phyloP scores from a whole-genome alignment of 2,888 invertebrate genomes.

The Noctua fimbriata region DNA sequence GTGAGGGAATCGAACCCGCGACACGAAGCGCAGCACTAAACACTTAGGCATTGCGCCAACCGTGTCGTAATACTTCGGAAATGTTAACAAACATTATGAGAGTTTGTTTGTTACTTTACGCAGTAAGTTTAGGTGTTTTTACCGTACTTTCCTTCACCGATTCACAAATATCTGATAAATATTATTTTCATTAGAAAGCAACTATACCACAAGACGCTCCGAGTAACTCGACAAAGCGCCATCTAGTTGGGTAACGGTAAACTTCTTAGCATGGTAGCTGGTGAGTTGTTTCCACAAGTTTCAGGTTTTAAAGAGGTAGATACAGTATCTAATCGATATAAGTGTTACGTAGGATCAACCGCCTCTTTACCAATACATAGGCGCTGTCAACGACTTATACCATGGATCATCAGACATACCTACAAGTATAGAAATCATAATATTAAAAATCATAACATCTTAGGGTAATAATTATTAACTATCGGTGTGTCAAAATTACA shows the following conservation, averaged over 20 bases:
- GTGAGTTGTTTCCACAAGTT: not conserved
- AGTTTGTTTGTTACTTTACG: not conserved
- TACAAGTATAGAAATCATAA: too few species aligned
- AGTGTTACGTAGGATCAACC: not conserved
- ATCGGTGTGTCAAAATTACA: not conserved
- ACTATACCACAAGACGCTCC: not conserved
- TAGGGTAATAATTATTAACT: not conserved
- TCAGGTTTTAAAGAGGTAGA: not conserved
- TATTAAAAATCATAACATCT: not conserved
- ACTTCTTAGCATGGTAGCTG: constrained; percentile 9
- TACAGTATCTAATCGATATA: not conserved
- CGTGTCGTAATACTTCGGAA: not conserved
- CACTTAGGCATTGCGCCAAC: not conserved
- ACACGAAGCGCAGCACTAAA: not conserved
- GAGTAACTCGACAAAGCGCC: constrained; percentile 17
- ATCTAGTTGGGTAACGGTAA: constrained; percentile 24
- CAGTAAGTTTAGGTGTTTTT: not conserved
- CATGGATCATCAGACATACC: too few species aligned
- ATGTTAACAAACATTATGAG: not conserved
- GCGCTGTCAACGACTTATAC: not conserved
- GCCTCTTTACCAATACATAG: not conserved
- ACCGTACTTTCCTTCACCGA: not conserved
- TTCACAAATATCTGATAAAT: not conserved
- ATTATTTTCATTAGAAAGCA: not conserved
- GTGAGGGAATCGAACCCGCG: not conserved